Evolutionary conservation across 1,140 invertebrate species (phyloP), one percentile per base, ranked within the genome.

Genomic region (Drosophila parvula): DNA sequence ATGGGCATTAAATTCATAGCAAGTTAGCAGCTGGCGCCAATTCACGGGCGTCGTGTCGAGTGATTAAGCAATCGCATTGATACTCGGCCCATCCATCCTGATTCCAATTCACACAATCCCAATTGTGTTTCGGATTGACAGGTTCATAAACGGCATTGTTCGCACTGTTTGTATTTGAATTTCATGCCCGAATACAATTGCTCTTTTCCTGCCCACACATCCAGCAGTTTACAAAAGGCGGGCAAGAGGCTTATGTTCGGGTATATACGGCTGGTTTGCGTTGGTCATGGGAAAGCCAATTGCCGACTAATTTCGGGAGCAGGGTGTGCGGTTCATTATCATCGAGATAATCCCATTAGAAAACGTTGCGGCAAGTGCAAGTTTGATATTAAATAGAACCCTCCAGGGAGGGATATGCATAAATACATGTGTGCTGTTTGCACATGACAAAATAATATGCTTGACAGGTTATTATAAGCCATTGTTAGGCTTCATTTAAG

Each of bases 71-170:
- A 89, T 81, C 78, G 89, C 65, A 80, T 62, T 67, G 64, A 84
- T 74, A 79, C 56, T 28, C 50, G 38, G 61, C 38, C 59, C 80
- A 84, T 84, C 68, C 47, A 68, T 60, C 38, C 59, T 58, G 47
- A 83, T 73, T 79, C 68, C 65, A 65, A 78, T 90, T 75, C 78
- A 75, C 74, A 85, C 81, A 88, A 84, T 81, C 69, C 61, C 77
- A 84, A 89, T 78, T 88, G 74, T 84, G 88, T 88, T 89, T 76
- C 50, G 82, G 83, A 88, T 81, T 88, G 84, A 84, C 84, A 88
- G 84, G 84, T 88, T 90, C 84, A 89, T 90, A 82, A 88, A 88
- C 82, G 84, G 80, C 73, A 84, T 81, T 88, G 88, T 88, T 88
- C 78, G 76, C 62, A 60, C 62, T 88, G 74, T 88, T 89, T 88